Evolutionary conservation across 1,140 invertebrate genomes (phyloP).

Genomic region (Trichonephila inaurata): DNA sequence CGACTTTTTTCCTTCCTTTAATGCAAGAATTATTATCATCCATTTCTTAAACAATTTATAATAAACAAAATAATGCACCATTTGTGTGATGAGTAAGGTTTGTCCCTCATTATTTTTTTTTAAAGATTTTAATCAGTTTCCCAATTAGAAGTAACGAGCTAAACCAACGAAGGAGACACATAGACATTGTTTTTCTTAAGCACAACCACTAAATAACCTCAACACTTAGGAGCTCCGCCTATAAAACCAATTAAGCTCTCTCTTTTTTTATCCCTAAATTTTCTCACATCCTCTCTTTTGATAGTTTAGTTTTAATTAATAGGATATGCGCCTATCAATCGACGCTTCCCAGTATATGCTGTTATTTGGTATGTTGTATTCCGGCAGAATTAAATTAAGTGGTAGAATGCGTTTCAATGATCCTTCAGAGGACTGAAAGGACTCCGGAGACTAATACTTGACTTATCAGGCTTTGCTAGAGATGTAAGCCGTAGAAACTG

Average conservation of each 20-base stretch:
- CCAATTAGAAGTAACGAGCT: slow-evolving; percentile 21
- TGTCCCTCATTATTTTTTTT: slow-evolving; percentile 20
- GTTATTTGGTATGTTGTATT: no score
- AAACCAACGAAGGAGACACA: background rate
- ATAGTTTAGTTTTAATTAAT: slow-evolving; percentile 3
- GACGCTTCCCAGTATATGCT: no score
- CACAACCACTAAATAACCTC: slow-evolving; percentile 18
- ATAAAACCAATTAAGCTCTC: background rate
- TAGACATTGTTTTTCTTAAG: background rate
- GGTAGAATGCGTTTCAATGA: no score
- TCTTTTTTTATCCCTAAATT: background rate
- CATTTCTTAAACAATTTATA: background rate
- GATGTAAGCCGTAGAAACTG: no score
- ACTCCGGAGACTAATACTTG: no score
- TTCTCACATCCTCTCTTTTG: background rate
- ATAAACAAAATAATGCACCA: background rate
- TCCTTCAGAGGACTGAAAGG: no score
- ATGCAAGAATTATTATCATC: background rate
- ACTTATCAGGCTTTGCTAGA: no score
- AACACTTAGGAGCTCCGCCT: background rate
- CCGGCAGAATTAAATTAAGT: no score
- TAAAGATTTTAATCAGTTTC: slow-evolving; percentile 25
- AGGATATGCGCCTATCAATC: background rate
- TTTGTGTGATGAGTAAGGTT: background rate
- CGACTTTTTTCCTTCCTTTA: background rate